Base-by-base conservation (phyloP, 2,113 vertebrate genomes). In the Fukomys damarensis region DNA sequence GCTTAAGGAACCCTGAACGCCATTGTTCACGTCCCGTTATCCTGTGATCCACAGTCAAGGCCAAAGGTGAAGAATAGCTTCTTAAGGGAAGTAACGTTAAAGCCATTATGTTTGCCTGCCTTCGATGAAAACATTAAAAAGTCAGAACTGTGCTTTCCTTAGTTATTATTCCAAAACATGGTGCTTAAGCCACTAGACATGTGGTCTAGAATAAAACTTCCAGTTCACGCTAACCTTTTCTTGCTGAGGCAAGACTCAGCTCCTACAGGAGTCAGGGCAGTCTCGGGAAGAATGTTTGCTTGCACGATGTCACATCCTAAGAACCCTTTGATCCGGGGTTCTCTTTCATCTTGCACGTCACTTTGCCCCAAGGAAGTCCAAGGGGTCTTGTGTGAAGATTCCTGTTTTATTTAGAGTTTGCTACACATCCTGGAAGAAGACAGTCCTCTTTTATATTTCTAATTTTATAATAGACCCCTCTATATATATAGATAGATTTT, bases 371-470 rank as follows among this genome's bases (percentile, higher is more conserved):
- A 49, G 86, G 74, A 97, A 74, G 41, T 92, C 81, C 35, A 84
- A 58, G 41, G 41, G 49, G 43, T 80, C 65, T 83, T 43, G 41
- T 12, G 11, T 89, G 65, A 93, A 92, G 74, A 58, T 19, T 95
- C 43, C 54, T 91, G 72, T 90, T 91, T 92, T 74, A 61, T 76
- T 97, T 97, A 92, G 61, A 80, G 38, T 76, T 96, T 65, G 41
- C 68, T 38, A 65, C 70, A 90, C 82, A 77, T 41, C 38, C 65
- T 79, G 38, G 54, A 74, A 83, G 54, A 91, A 68, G 81, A 91
- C 77, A 86, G 83, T 68, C 65, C 56, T 87, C 65, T 72, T 43
- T 32, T 19, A 17, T 79, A 35, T 79, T 46, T 43, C 38, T 74
- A 13, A 43, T 10, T 43, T 28, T 74, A 56, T 56, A 49, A 72